A percentile compares a stretch with the other conserved stretches of the same genome.
phyloP scores from a whole-genome alignment of 2,797 vertebrate species.

The Sternotherus odoratus region DNA sequence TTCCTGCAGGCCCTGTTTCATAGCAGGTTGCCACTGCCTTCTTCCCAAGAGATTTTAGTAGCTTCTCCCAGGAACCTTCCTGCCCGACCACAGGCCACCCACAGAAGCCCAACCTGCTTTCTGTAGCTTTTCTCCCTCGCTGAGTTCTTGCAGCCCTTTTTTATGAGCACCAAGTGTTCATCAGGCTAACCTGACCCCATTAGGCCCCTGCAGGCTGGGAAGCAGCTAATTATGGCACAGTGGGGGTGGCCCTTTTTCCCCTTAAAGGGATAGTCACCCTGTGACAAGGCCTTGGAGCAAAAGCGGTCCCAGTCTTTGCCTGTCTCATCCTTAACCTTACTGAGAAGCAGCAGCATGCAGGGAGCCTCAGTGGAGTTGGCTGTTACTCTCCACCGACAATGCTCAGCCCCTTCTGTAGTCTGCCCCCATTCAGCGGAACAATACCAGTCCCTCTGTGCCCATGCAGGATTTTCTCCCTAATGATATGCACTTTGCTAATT shows the following conservation, averaged over 20 bases:
- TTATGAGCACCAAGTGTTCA: too few relatives aligned
- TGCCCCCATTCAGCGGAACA: neutral
- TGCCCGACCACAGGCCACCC: too few relatives aligned
- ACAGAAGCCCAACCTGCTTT: too few relatives aligned
- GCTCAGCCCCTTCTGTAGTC: neutral
- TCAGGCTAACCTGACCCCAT: too few relatives aligned
- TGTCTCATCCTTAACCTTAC: neutral
- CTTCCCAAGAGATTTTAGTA: too few relatives aligned
- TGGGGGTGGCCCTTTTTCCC: neutral
- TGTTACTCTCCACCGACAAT: neutral
- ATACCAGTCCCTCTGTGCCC: rapidly evolving
- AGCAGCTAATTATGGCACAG: too few relatives aligned
- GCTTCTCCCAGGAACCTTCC: too few relatives aligned
- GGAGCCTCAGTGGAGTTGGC: neutral
- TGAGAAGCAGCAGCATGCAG: neutral
- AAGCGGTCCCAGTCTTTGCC: neutral
- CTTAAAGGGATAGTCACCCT: neutral
- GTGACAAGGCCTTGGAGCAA: neutral
- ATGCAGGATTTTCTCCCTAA: neutral
- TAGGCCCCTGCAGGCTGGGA: too few relatives aligned
- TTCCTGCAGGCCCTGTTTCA: too few relatives aligned
- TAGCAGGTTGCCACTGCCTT: too few relatives aligned
- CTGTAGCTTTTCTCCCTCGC: too few relatives aligned
- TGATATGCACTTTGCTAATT: neutral
- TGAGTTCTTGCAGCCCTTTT: too few relatives aligned